A percentile compares a stretch with the other conserved stretches of the same genome.
Evolutionary conservation across 2,113 vertebrate species (phyloP).

Genomic region (Archilochus colubris): DNA sequence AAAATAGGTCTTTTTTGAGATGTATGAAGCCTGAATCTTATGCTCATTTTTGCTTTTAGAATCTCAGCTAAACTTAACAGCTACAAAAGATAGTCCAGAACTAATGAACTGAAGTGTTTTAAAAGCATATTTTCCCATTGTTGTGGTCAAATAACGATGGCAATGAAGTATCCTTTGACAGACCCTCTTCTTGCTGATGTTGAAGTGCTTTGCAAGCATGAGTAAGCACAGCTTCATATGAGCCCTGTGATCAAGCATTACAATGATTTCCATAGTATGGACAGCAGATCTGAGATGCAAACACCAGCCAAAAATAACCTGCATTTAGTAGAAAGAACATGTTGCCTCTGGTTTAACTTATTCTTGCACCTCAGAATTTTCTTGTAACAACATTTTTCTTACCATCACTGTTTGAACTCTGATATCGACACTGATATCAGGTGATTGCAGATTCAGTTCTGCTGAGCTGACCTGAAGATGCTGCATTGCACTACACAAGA

Average conservation of each 20-base stretch:
- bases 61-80: background rate
- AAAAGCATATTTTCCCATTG: constrained; percentile 4
- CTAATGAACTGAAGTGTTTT: constrained; percentile 1
- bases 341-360: background rate
- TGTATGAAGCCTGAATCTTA: background rate
- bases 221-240: constrained; percentile 4
- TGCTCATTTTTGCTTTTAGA: background rate
- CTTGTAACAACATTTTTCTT: background rate
- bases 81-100: background rate
- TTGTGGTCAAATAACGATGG: constrained; percentile 19
- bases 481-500: background rate
- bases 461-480: background rate
- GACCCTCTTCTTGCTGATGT: background rate
- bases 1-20: background rate
- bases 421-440: background rate
- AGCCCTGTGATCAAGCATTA: background rate
- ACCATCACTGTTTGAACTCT: background rate
- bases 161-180: background rate
- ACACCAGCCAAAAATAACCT: background rate
- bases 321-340: background rate
- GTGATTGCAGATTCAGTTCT: background rate
- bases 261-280: background rate
- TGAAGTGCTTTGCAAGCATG: constrained; percentile 25
- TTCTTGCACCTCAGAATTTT: background rate
- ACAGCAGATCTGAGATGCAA: background rate